Conservation (phyloP, 2,797 vertebrate species). For the Florisuga fusca region DNA sequence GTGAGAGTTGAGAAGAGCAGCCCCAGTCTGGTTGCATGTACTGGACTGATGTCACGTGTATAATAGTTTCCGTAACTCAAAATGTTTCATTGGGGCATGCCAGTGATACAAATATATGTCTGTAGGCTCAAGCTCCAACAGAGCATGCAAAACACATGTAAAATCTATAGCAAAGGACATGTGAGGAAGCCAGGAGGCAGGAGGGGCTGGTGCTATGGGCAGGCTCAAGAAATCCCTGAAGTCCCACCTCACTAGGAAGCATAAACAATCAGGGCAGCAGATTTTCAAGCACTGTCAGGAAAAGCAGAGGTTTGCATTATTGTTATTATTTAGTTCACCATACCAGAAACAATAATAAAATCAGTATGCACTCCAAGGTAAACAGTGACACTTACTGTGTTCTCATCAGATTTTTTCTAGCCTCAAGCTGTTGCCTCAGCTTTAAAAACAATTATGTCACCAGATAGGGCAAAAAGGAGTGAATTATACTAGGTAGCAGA, state of each 20-base stretch:
- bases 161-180: neutral
- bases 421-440: neutral
- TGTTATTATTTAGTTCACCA: neutral
- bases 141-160: neutral
- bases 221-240: neutral
- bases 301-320: neutral
- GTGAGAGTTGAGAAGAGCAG: neutral
- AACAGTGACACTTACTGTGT: neutral
- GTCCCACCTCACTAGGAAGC: neutral
- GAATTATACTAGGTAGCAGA: neutral
- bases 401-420: neutral
- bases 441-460: neutral
- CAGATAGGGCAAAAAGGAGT: neutral
- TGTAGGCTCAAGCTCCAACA: neutral
- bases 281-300: neutral
- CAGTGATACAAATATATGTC: neutral
- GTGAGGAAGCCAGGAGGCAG: neutral
- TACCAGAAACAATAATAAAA: neutral
- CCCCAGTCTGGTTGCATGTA: neutral
- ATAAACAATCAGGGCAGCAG: neutral
- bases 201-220: neutral
- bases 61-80: neutral
- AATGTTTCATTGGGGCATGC: neutral
- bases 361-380: neutral
- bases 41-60: neutral